Conservation (phyloP, 1,140 invertebrate species). For the Caerostris extrusa region DNA sequence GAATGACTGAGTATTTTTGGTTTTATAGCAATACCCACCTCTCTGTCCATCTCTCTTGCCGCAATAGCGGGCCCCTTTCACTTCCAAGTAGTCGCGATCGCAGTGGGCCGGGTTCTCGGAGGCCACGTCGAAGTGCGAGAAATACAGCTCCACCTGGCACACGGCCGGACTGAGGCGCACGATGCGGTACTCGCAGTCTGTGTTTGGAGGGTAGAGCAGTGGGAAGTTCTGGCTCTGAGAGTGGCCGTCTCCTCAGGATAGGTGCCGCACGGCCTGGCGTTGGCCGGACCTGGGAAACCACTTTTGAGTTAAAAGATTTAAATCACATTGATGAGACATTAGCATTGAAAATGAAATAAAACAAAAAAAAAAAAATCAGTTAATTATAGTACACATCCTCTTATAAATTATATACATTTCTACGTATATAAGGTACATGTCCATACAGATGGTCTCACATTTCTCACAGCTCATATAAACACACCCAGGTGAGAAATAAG, state of each 20-base stretch:
- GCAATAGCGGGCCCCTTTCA: conserved; percentile 78
- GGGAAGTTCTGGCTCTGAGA: conserved; percentile 78
- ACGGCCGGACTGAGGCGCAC: conserved; percentile 64
- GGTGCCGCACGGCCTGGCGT: conserved; percentile 59
- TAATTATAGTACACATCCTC: no score
- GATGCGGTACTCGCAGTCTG: conserved; percentile 78
- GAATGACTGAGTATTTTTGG: not conserved
- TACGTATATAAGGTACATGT: no score
- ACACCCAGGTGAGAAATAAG: no score
- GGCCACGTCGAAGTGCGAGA: conserved; percentile 78
- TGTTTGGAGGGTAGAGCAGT: conserved; percentile 71
- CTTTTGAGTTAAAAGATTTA: not conserved
- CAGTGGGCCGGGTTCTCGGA: conserved; percentile 74
- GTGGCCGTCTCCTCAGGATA: conserved; percentile 15
- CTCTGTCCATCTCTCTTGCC: conserved; percentile 76
- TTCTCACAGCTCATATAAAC: no score
- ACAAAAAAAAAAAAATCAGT: not conserved
- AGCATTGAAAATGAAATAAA: not conserved
- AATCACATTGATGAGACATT: not conserved
- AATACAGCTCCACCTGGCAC: conserved; percentile 78
- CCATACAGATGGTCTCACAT: no score
- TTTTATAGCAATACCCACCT: conserved; percentile 17
- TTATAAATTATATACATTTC: no score
- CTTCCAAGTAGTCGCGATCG: conserved; percentile 78
- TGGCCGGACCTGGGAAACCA: conserved; percentile 20